Evolutionary conservation across 2,797 vertebrate genomes (phyloP).

Genomic region (Arctocebus calabarensis): DNA sequence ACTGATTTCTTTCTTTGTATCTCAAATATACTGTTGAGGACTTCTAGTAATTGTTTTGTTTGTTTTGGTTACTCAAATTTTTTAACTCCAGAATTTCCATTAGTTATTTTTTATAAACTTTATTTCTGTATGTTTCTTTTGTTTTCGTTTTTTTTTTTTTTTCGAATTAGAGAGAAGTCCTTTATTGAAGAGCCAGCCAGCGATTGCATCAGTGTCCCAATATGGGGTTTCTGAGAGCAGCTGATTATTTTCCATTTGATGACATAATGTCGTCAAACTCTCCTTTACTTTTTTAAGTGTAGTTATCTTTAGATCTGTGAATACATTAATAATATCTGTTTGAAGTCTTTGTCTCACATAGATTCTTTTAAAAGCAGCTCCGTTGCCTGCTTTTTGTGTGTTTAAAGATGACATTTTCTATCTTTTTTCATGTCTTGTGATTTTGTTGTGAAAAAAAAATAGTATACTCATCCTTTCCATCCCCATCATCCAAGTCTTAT

Average conservation of each 20-base stretch:
- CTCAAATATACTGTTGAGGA: not conserved
- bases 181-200: too few species aligned
- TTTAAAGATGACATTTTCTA: not conserved
- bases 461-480: not conserved
- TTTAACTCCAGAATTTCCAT: not conserved
- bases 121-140: not conserved
- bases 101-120: not conserved
- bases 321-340: not conserved
- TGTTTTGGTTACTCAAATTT: not conserved
- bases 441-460: not conserved
- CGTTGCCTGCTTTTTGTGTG: not conserved
- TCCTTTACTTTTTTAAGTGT: not conserved
- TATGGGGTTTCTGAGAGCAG: too few species aligned
- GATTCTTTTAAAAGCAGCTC: not conserved
- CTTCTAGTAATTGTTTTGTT: not conserved
- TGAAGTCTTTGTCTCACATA: not conserved
- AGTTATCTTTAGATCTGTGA: not conserved
- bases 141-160: too few species aligned
- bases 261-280: not conserved
- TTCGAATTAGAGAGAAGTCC: too few species aligned
- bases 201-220: too few species aligned
- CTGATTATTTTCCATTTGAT: not conserved
- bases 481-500: not conserved
- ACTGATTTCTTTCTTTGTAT: not conserved
- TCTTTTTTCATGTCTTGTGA: not conserved